phyloP scores from a whole-genome alignment of 2,888 invertebrate species.

The Rotaria magnacalcarata region DNA sequence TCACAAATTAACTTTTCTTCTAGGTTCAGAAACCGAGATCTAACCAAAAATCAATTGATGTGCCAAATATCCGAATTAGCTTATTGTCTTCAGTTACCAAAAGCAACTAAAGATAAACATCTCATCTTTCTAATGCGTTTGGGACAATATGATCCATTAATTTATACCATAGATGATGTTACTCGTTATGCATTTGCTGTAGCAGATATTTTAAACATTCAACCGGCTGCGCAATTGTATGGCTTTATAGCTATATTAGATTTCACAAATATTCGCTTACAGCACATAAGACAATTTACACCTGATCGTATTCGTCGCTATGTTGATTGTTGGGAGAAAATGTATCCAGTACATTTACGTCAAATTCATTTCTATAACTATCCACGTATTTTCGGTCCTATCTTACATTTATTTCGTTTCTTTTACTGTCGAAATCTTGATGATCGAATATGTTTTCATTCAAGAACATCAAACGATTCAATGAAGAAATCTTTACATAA shows the following conservation, averaged over 20 bases:
- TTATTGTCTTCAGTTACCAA: not conserved
- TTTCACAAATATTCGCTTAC: not conserved
- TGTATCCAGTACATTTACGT: not conserved
- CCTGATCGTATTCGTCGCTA: not conserved
- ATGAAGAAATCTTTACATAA: not conserved
- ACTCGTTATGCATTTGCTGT: not conserved
- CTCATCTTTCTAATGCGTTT: not conserved
- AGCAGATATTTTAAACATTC: not conserved
- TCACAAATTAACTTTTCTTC: not conserved
- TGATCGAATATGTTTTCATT: not conserved
- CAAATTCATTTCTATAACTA: not conserved
- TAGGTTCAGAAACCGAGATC: not conserved
- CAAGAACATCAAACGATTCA: not conserved
- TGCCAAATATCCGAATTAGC: not conserved
- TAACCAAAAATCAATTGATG: not conserved
- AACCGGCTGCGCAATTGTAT: not conserved
- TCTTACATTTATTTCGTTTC: not conserved
- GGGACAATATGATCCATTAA: not conserved
- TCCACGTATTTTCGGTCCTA: not conserved
- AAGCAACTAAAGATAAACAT: constrained; percentile 8
- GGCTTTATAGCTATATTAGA: not conserved
- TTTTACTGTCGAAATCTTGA: not conserved
- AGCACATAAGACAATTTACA: not conserved
- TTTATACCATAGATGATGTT: not conserved
- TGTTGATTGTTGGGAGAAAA: constrained; percentile 6